Percentiles rank a stretch among this genome's conserved stretches.
phyloP scores from a whole-genome alignment of 2,888 invertebrate species.

The Drosophila atripex region DNA sequence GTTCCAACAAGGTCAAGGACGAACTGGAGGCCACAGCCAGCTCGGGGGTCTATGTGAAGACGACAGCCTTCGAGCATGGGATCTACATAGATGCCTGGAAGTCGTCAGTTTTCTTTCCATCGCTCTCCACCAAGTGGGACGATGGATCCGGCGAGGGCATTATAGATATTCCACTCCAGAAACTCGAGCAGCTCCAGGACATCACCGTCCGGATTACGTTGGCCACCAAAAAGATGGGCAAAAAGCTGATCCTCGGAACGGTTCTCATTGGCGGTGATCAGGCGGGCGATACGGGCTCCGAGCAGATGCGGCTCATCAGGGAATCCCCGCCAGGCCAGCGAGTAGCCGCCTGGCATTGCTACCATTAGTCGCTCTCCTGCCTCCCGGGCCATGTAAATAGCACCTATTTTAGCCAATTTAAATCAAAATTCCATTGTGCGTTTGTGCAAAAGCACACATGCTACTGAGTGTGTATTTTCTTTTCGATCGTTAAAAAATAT shows the following conservation, averaged over 20 bases:
- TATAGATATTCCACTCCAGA: constrained; percentile 77
- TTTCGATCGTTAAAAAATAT: constrained; percentile 36
- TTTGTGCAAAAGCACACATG: constrained; percentile 2
- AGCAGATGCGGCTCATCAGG: constrained; percentile 77
- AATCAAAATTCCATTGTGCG: constrained; percentile 12
- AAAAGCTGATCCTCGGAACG: constrained; percentile 83
- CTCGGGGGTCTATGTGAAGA: constrained; percentile 89
- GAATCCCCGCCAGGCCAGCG: constrained; percentile 76
- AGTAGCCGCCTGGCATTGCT: constrained; percentile 82
- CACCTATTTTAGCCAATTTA: constrained; percentile 18
- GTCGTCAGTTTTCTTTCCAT: constrained; percentile 89
- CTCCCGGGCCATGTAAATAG: constrained; percentile 21
- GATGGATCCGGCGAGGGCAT: constrained; percentile 72
- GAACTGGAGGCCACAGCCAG: constrained; percentile 83
- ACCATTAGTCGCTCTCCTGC: constrained; percentile 61
- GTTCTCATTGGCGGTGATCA: constrained; percentile 71
- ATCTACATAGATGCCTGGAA: constrained; percentile 87
- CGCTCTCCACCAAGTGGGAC: constrained; percentile 91
- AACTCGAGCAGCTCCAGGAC: constrained; percentile 75
- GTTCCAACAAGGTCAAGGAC: constrained; percentile 83
- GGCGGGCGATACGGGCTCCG: constrained; percentile 65
- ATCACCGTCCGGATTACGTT: constrained; percentile 81
- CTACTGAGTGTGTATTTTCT: constrained; percentile 12
- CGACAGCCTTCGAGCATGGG: constrained; percentile 89
- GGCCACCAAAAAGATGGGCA: constrained; percentile 83